Base-by-base conservation (phyloP, 2,888 invertebrate species). In the Hydriomena furcata region DNA sequence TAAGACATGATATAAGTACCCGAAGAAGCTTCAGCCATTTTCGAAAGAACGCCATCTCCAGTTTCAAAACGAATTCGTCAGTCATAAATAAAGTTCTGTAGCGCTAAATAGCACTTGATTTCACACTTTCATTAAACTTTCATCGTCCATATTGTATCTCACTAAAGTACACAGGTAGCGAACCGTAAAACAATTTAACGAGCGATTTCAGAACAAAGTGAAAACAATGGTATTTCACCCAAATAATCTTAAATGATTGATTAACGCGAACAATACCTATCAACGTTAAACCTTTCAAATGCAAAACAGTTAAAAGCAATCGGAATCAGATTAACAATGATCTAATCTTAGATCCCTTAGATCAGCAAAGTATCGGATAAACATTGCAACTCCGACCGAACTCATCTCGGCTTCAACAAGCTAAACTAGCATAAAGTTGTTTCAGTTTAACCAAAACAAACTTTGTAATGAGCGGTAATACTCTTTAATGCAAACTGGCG, bases 61-160 rank as follows among this genome's bases (percentile, higher is more conserved):
- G 64, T 63, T 75, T 73, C 55, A 65, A 56, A 55, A 64, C 60
- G 41, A 63, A 65, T 43, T 73, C 62, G 47, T 63, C 58, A 42
- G 68, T 67, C 71, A 77, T 76, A 27, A 44, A 58, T 37, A 21
- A 12, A 46, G 13, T 31, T 31, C 31, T 48, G 37, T 31, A 40
- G 27, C 28, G 48, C 37, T 61, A 58, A 63, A 62, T 63, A 63
- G 45, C 52, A 68, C 65, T 69, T 50, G 68, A 67, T 80, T 81
- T 79, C 77, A 78, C 78, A 50, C 73, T 71, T 76, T 73, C 59
- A 76, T 77, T 72, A 79, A 83, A 84, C 80, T 83, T 84, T 82
- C 79, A 67, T 73, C 50, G 59, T 45, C 30, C 52, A 47, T 59
- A 55, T 58, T 54, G 48, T 46, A 50, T 45, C 48, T 43, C 59